Evolutionary conservation across 2,888 invertebrate genomes (phyloP).

Genomic region (Tachina grossa): DNA sequence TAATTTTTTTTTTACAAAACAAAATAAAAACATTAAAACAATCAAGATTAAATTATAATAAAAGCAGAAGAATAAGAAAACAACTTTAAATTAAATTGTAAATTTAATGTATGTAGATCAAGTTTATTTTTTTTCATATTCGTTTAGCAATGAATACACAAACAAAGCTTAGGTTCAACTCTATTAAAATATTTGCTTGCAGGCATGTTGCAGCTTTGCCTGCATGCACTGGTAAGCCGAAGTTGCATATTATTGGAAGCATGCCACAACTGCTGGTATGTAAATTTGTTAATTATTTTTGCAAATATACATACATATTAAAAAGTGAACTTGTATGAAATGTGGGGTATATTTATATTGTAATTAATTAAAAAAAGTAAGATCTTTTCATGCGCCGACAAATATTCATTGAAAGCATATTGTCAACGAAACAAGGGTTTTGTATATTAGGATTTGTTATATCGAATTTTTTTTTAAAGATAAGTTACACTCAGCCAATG

Average conservation of each 20-base stretch:
- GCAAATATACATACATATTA: slow-evolving; percentile 24
- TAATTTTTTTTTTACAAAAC: slow-evolving; percentile 34
- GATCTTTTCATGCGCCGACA: slow-evolving; percentile 31
- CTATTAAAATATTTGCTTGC: slow-evolving; percentile 33
- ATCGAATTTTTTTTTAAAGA: no score
- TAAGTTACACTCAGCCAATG: no score
- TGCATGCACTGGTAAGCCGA: background rate
- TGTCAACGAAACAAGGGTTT: background rate
- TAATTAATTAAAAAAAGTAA: slow-evolving; percentile 17
- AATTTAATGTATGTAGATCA: slow-evolving; percentile 49
- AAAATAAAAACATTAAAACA: slow-evolving; percentile 60
- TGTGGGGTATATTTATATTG: slow-evolving; percentile 9
- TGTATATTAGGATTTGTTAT: no score
- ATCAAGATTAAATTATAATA: slow-evolving; percentile 59
- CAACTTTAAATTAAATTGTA: slow-evolving; percentile 49
- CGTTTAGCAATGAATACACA: background rate
- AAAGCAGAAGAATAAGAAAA: slow-evolving; percentile 9
- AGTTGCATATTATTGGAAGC: background rate
- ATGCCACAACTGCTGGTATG: slow-evolving; percentile 48
- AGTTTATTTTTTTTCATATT: slow-evolving; percentile 12
- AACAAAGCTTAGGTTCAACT: slow-evolving; percentile 25
- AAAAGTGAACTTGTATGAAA: slow-evolving; percentile 24
- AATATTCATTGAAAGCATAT: background rate
- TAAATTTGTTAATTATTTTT: slow-evolving; percentile 55
- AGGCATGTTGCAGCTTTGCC: background rate